Evolutionary conservation across 1,140 invertebrate genomes (phyloP).

Genomic region (Carcinoscorpius rotundicauda): DNA sequence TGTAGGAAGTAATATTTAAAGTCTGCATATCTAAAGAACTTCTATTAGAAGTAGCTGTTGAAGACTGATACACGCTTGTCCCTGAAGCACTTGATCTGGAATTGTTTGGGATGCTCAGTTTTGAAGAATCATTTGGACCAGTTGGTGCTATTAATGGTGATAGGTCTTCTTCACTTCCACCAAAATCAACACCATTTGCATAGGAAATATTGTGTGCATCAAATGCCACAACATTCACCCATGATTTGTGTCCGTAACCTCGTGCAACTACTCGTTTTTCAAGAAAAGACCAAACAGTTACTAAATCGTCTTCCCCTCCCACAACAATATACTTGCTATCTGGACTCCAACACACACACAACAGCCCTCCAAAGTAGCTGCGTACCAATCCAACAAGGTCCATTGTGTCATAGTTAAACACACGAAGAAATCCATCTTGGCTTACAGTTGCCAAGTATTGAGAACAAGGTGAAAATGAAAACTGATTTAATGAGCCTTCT

Average conservation of each 20-base stretch:
- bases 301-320: constrained; percentile 96
- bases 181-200: neutral
- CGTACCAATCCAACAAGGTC: constrained; percentile 79
- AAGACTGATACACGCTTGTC: too few species aligned
- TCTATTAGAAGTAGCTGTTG: neutral
- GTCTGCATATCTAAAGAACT: constrained; percentile 17
- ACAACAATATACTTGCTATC: constrained; percentile 90
- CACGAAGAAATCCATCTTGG: constrained; percentile 90
- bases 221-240: constrained; percentile 95
- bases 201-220: constrained; percentile 75
- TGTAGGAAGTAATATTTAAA: constrained; percentile 22
- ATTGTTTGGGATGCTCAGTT: too few species aligned
- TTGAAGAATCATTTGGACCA: too few species aligned
- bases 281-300: constrained; percentile 92
- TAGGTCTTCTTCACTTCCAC: constrained; percentile 30
- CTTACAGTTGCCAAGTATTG: constrained; percentile 82
- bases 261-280: constrained; percentile 88
- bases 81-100: too few species aligned
- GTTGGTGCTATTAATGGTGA: too few species aligned
- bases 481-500: constrained; percentile 82
- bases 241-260: constrained; percentile 84
- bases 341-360: constrained; percentile 97
- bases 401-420: constrained; percentile 96
- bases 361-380: constrained; percentile 90
- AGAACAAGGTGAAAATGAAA: constrained; percentile 91